phyloP scores from a whole-genome alignment of 2,797 vertebrate species.

The Pangasius krempfi region DNA sequence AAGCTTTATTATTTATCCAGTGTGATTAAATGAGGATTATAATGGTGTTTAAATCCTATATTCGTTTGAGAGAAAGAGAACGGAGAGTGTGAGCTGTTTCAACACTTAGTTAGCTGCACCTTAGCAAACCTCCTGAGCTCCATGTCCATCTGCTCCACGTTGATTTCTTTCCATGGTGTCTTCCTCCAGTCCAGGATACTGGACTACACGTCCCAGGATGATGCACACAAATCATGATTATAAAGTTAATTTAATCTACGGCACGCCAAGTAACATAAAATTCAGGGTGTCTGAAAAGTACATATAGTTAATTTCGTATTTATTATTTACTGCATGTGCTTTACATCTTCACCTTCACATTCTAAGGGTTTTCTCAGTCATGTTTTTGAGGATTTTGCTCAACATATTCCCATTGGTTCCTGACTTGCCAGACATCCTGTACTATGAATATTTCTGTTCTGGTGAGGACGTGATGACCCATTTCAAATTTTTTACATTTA shows the following conservation, averaged over 20 bases:
- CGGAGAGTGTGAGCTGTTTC: too few relatives aligned
- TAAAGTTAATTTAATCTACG: not conserved
- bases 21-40: too few relatives aligned
- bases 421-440: not conserved
- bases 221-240: conserved; percentile 19
- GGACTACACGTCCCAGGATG: conserved; percentile 44
- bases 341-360: too few relatives aligned
- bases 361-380: not conserved
- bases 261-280: not conserved
- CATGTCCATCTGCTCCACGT: conserved; percentile 88
- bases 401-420: not conserved
- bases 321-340: too few relatives aligned
- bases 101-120: conserved; percentile 58
- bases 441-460: not conserved
- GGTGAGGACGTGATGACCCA: not conserved
- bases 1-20: too few relatives aligned
- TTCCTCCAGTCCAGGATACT: conserved; percentile 79
- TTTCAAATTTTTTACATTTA: not conserved
- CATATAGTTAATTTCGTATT: too few relatives aligned
- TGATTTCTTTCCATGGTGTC: conserved; percentile 87
- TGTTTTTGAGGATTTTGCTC: not conserved
- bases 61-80: not conserved
- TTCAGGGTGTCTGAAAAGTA: not conserved
- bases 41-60: not conserved
- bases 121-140: conserved; percentile 85